Percentiles rank a stretch among this genome's conserved stretches.
Evolutionary conservation across 2,888 invertebrate genomes (phyloP).

Genomic region (Sepiola atlantica): DNA sequence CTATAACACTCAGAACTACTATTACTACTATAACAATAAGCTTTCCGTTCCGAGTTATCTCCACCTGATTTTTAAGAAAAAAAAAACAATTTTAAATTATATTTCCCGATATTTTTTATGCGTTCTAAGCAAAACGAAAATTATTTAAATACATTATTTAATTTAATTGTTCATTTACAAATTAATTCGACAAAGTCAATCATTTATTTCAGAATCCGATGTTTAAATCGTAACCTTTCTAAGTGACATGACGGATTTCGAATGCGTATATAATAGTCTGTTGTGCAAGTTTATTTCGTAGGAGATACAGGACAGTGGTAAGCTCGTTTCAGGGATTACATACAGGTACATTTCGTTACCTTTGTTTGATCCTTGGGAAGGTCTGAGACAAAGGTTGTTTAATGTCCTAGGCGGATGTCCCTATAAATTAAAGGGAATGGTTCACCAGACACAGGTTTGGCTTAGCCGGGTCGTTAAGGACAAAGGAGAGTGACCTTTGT

Average conservation of each 20-base stretch:
- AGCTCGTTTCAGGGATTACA: slow-evolving; percentile 46
- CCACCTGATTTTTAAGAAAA: neutral
- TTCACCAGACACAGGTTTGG: neutral
- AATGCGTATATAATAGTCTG: neutral
- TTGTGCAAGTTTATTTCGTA: neutral
- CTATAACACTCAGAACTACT: neutral
- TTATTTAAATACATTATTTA: neutral
- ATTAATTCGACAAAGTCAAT: accelerated
- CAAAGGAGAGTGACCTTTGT: neutral
- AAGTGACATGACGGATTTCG: neutral
- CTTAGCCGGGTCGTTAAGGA: neutral
- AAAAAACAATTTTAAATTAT: neutral
- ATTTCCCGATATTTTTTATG: neutral
- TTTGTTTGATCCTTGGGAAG: slow-evolving; percentile 38
- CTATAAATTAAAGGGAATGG: neutral
- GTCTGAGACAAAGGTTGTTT: slow-evolving; percentile 41
- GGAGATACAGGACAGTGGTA: neutral
- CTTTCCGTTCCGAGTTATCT: neutral
- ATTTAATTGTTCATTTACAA: neutral
- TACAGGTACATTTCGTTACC: neutral
- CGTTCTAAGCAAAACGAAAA: neutral
- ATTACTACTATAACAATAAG: neutral
- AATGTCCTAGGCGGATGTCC: neutral
- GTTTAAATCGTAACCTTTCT: neutral
- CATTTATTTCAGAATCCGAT: neutral